Conservation (phyloP, 30 jellyfish, hydroid and myxozoan species). For the Sanderia malayensis region DNA sequence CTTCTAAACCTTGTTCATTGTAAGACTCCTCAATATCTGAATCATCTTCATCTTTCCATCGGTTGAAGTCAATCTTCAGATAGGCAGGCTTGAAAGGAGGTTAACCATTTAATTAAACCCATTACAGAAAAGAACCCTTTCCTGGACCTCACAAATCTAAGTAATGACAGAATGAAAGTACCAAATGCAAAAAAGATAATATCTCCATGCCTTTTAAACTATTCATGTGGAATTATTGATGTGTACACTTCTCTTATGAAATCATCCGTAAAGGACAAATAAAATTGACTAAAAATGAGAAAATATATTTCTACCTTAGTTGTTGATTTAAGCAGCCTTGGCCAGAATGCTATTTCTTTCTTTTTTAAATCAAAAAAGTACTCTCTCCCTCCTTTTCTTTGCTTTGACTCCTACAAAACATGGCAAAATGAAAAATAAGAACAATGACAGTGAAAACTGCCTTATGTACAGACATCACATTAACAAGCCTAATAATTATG, state of each 20-base stretch:
- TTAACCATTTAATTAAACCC: neutral
- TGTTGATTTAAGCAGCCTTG: constrained; percentile 64
- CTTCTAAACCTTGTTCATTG: constrained; percentile 76
- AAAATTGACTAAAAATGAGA: too few relatives aligned
- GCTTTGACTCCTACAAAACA: constrained; percentile 75
- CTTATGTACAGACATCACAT: too few relatives aligned
- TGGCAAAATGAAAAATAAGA: too few relatives aligned
- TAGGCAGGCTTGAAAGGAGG: constrained; percentile 60
- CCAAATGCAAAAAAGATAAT: too few relatives aligned
- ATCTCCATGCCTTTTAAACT: too few relatives aligned
- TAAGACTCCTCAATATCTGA: constrained; percentile 63
- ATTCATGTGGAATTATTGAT: neutral
- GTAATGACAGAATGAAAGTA: too few relatives aligned
- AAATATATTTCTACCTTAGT: constrained; percentile 37
- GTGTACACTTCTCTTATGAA: neutral
- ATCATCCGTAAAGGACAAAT: neutral
- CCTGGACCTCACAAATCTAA: neutral
- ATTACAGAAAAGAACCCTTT: neutral
- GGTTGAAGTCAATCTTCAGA: constrained; percentile 74
- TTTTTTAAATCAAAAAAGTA: constrained; percentile 69
- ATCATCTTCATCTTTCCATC: constrained; percentile 96
- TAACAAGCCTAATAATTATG: too few relatives aligned
- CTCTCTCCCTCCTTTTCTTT: constrained; percentile 91
- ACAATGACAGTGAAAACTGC: too few relatives aligned
- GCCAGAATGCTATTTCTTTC: constrained; percentile 79